Base-by-base conservation (phyloP, 2,797 vertebrate species). In the Poecilia gillii region DNA sequence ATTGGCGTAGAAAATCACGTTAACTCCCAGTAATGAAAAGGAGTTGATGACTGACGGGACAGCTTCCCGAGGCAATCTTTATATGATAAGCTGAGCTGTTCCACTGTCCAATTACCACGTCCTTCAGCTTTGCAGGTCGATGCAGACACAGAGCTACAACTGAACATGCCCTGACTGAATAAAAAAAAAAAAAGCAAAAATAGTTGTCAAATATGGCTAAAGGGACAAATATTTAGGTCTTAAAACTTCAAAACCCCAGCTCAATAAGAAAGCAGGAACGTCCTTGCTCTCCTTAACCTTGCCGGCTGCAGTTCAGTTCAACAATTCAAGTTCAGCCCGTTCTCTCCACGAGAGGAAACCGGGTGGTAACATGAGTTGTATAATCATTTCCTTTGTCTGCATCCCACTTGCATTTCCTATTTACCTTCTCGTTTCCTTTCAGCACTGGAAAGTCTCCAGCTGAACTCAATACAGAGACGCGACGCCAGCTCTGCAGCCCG, bases 41-140 rank as follows among this genome's bases (percentile, higher is more conserved):
- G 72, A 75, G 73, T 11, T 43, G 68, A 82, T 87, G 87, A 93
- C 28, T 90, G 88, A 87, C 88, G 87, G 88, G 88, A 86, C 88
- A 89, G 88, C 82, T 87, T 80, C 80, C 82, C 0, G 33, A 79
- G 82, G 85, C 66, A 72, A 78, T 43, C 87, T 88, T 84, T 82
- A 80, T 86, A 87, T 82, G 73, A 90, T 84, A 84, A 83, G 64
- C 82, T 87, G 77, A 79, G 90, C 86, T 89, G 45, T 75, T 88
- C 83, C 86, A 92, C 89, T 93, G 90, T 95, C 87, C 87, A 90
- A 90, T 88, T 89, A 90, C 89, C 88, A 91, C 75, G 77, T 87
- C 84, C 87, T 85, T 88, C 83, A 76, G 62, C 57, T 71, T 86
- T 68, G 36, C 83, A 77, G 41, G 2, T 46, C 85, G 70, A 73